Evolutionary conservation across 2,113 vertebrate genomes (phyloP).

Genomic region (Perca flavescens): DNA sequence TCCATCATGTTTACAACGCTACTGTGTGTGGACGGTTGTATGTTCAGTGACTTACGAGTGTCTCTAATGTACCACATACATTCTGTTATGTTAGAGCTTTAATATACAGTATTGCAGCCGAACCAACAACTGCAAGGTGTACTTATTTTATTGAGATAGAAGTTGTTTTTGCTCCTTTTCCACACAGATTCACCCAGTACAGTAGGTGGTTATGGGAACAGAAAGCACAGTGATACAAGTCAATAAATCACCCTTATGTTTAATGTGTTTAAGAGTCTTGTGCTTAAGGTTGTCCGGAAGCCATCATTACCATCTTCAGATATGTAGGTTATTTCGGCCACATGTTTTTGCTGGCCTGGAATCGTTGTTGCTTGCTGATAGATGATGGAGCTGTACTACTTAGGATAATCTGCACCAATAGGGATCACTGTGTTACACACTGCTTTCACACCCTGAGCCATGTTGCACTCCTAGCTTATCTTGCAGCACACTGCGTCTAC

Average conservation of each 20-base stretch:
- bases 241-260: not conserved
- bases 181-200: not conserved
- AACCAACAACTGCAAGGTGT: not conserved
- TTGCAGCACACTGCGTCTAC: not conserved
- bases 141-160: not conserved
- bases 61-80: no score
- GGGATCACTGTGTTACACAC: not conserved
- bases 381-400: not conserved
- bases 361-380: not conserved
- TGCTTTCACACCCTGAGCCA: not conserved
- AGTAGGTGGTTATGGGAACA: not conserved
- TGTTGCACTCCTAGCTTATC: not conserved
- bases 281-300: not conserved
- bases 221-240: not conserved
- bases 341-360: not conserved
- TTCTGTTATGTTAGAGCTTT: not conserved
- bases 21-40: no score
- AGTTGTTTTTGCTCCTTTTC: not conserved
- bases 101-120: not conserved
- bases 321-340: not conserved
- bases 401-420: not conserved
- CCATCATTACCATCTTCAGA: not conserved
- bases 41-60: no score
- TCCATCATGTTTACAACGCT: no score
- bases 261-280: not conserved